Base-by-base conservation (phyloP, 2,797 vertebrate genomes). In the Alexandromys oeconomus region DNA sequence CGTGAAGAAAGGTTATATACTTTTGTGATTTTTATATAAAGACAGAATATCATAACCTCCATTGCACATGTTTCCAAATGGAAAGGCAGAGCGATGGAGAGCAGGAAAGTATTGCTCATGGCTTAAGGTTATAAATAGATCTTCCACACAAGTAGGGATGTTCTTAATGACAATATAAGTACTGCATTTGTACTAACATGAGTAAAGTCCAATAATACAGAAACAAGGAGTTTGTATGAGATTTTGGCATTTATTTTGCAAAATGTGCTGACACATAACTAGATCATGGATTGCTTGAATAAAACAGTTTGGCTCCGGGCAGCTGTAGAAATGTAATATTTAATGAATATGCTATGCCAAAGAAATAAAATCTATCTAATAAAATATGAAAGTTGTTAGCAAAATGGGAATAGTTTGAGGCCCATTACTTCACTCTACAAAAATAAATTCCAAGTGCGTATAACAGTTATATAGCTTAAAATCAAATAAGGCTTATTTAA, bases 381-480 rank as follows among this genome's bases (percentile, higher is more conserved):
- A 93, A 95, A 93, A 69, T 73, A 6, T 40, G 12, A 91, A 23
- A 57, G 15, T 54, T 40, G n/a, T 93, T 91, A 80, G n/a, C 54
- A 77, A 93, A 93, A 77, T 77, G n/a, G 29, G 14, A 71, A 90
- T 40, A 85, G 15, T 31, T 21, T 57, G 54, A 87, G 2, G 80
- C 3, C 13, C 29, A 82, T 21, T 34, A 48, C 21, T 81, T 46
- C 15, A 81, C 12, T 85, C 51, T 74, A 89, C 13, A 69, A 78
- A 93, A 86, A 81, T 73, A 48, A 94, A 91, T 51, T 79, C 12
- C 25, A 63, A 78, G 31, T 46, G 25, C 8, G 25, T 71, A 76
- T 59, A 87, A 96, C 63, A 74, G n/a, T 85, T 80, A 65, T 43
- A 51, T 40, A 80, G 37, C 71, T 94, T 91, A 67, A 95, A 96